Conservation (phyloP, 2,888 invertebrate species). For the Andrena marginata region DNA sequence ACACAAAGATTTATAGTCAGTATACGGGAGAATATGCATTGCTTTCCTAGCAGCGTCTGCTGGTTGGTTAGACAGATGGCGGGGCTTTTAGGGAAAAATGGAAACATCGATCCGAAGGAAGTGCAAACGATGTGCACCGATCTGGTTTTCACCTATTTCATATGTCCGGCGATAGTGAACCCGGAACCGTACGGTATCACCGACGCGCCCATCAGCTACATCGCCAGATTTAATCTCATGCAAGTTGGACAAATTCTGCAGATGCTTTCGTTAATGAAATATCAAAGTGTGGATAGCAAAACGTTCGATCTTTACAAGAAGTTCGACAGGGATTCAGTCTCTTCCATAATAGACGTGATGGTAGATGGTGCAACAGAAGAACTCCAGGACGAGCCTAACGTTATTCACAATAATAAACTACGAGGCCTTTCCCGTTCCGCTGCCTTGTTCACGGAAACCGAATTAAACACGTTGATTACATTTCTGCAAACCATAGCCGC, state of each 20-base stretch:
- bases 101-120: conserved; percentile 86
- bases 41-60: conserved; percentile 95
- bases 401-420: conserved; percentile 85
- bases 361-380: conserved; percentile 85
- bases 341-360: conserved; percentile 91
- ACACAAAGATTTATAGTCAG: conserved; percentile 93
- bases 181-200: conserved; percentile 98
- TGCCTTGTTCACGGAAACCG: conserved; percentile 89
- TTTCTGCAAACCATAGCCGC: conserved; percentile 86
- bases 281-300: conserved; percentile 92
- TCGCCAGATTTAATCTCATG: conserved; percentile 95
- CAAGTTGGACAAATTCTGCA: conserved; percentile 97
- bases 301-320: conserved; percentile 91
- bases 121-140: conserved; percentile 94
- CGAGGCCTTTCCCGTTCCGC: conserved; percentile 88
- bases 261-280: conserved; percentile 94
- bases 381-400: conserved; percentile 85
- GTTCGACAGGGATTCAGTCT: conserved; percentile 93
- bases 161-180: conserved; percentile 98
- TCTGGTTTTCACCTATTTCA: conserved; percentile 95
- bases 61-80: conserved; percentile 97
- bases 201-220: conserved; percentile 95
- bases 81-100: conserved; percentile 88
- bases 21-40: conserved; percentile 93
- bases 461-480: conserved; percentile 88